Evolutionary conservation across 2,113 vertebrate species (phyloP).

Genomic region (Excalfactoria chinensis): DNA sequence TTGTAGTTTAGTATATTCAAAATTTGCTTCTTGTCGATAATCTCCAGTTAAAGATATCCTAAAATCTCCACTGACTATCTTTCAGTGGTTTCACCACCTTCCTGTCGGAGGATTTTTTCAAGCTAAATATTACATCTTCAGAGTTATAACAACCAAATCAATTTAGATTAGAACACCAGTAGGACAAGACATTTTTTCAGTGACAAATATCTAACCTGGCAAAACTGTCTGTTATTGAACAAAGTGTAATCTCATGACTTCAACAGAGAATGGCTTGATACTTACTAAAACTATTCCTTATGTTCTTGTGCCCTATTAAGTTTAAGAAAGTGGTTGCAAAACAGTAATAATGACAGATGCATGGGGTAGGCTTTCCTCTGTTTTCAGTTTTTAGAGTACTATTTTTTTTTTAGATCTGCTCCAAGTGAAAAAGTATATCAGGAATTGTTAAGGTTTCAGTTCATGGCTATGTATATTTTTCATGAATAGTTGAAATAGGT

Average conservation of each 20-base stretch:
- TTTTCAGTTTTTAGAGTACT: neutral
- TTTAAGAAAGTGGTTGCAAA: neutral
- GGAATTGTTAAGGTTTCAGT: neutral
- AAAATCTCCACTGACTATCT: neutral
- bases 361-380: neutral
- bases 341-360: neutral
- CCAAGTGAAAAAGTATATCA: neutral
- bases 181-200: neutral
- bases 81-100: neutral
- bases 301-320: neutral
- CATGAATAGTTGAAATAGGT: neutral
- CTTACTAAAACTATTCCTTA: neutral
- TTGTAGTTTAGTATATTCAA: neutral
- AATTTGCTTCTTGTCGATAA: neutral
- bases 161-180: neutral
- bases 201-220: neutral
- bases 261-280: neutral
- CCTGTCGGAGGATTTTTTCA: neutral
- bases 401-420: neutral
- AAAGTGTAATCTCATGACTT: neutral
- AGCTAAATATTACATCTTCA: neutral
- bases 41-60: neutral
- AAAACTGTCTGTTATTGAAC: neutral
- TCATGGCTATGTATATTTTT: neutral
- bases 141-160: neutral